Conservation (phyloP, 1,140 invertebrate species). For the Vanessa atalanta region DNA sequence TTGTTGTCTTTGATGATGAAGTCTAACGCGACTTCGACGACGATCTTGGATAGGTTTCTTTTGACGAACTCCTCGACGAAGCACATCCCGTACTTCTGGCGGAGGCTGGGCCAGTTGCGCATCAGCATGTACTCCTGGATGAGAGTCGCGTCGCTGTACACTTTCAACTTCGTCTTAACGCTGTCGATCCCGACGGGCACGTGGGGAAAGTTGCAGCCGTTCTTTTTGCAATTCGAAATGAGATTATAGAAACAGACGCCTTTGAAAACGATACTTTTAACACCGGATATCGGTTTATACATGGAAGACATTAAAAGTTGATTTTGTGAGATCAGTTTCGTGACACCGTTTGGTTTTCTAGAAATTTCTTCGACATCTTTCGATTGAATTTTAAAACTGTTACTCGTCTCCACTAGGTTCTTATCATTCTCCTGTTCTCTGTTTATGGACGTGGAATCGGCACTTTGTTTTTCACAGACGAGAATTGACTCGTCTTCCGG, state of each 20-base stretch:
- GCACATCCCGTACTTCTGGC: slow-evolving; percentile 47
- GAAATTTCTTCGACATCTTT: slow-evolving; percentile 8
- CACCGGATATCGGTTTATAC: slow-evolving; percentile 26
- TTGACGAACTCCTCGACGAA: slow-evolving; percentile 55
- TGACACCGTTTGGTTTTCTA: neutral
- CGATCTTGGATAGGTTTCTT: slow-evolving; percentile 45
- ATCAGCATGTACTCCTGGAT: slow-evolving; percentile 59
- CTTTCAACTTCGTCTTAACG: slow-evolving; percentile 35
- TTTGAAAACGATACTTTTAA: slow-evolving; percentile 48
- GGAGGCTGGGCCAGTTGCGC: slow-evolving; percentile 37
- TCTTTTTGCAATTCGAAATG: slow-evolving; percentile 47
- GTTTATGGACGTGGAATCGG: slow-evolving; percentile 55
- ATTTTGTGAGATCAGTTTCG: neutral
- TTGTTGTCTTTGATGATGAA: slow-evolving; percentile 38
- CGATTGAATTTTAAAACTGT: slow-evolving; percentile 15
- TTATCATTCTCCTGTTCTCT: slow-evolving; percentile 26
- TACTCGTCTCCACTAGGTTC: slow-evolving; percentile 12
- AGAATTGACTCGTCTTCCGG: slow-evolving; percentile 1
- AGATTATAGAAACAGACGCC: slow-evolving; percentile 60
- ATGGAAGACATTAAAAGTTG: slow-evolving; percentile 33
- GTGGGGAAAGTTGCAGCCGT: slow-evolving; percentile 52
- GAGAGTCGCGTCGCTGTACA: slow-evolving; percentile 45
- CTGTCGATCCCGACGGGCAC: neutral
- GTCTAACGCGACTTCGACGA: slow-evolving; percentile 61
- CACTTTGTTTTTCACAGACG: slow-evolving; percentile 61